Base-by-base conservation (phyloP, 2,888 invertebrate species). In the Chironomus riparius region DNA sequence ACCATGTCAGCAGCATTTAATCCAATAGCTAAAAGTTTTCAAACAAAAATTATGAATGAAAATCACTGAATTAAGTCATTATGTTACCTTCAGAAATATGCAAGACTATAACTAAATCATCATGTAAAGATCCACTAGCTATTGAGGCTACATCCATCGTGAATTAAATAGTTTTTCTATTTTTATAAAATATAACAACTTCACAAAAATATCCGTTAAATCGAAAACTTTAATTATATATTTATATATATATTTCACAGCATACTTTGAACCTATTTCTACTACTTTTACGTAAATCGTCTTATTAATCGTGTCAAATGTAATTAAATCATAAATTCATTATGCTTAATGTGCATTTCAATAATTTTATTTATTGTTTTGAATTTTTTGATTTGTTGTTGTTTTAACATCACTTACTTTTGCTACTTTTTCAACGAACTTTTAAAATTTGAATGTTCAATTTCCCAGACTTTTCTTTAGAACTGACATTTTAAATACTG, bases 1-100 rank as follows among this genome's bases (percentile, higher is more conserved):
- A 88, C 87, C 0, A 88, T 83, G 78, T 87, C 81, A 80, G 87
- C 86, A 61, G 87, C 86, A 81, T 78, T 78, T 2, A 89, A 88
- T 47, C 88, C 87, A 78, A 86, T 85, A 10, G 88, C 89, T 89
- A 77, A n/a, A 72, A 69, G 15, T 15, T 18, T 7, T 5, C 3
- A 56, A 56, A 56, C 3, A 56, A 56, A 56, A 15, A 6, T 15
- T 56, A 18, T n/a, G n/a, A 56, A 18, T 15, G 18, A 18, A 15
- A 15, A 56, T 18, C 15, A 56, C 18, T 56, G 50, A 56, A 13
- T 65, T 74, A 48, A 69, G 65, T 48, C 13, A 50, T 3, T 7
- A 0, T 1, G 74, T 65, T 77, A 82, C 83, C 83, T 79, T 83
- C 82, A 1, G 80, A 80, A 21, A 83, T 80, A 47, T 83, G 83